These are phyloP conservation scores for Pipistrellus nathusii DNA, from an alignment of 2,797 vertebrate genomes.

Conservation along the genomic window DNA sequence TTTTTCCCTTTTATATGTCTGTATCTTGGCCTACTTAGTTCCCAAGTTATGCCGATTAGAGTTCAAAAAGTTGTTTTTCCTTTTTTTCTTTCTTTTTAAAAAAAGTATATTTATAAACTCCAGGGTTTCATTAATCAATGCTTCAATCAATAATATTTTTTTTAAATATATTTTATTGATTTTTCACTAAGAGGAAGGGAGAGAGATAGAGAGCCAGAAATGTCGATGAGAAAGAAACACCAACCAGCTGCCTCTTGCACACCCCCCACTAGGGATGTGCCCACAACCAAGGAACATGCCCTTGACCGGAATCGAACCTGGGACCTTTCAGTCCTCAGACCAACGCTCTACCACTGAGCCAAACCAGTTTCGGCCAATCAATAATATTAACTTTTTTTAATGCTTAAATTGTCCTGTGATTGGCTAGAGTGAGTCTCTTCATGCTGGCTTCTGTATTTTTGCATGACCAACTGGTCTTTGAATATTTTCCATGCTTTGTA, in stretches of 20 bases:
- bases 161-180: too few species aligned
- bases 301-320: too few species aligned
- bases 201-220: too few species aligned
- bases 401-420: neutral
- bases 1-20: neutral
- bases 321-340: too few species aligned
- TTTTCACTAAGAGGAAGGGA: too few species aligned
- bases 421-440: neutral
- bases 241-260: too few species aligned
- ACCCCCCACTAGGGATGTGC: too few species aligned
- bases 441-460: neutral
- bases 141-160: neutral
- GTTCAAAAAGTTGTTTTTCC: neutral
- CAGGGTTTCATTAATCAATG: neutral
- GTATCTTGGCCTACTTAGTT: neutral
- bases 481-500: neutral
- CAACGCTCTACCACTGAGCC: too few species aligned
- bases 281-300: too few species aligned
- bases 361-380: too few species aligned
- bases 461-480: neutral
- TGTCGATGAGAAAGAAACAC: too few species aligned
- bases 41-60: neutral
- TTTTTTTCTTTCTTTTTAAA: neutral
- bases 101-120: neutral
- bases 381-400: neutral